Conservation (phyloP, 2,797 vertebrate species). For the Threskiornis aethiopicus region DNA sequence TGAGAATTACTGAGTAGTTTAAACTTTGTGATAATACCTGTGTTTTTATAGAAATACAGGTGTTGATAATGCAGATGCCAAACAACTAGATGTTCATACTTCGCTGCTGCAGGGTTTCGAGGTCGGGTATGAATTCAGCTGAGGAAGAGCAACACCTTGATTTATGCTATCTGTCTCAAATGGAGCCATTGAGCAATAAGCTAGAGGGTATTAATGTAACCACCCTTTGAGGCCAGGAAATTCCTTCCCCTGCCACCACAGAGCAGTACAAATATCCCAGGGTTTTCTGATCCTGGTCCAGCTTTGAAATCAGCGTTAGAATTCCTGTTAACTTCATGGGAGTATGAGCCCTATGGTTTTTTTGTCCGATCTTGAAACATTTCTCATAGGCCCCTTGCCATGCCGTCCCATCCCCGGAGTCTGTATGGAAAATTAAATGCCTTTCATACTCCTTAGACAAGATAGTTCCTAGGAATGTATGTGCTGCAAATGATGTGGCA, state of each 20-base stretch:
- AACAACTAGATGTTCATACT: not conserved
- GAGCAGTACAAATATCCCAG: constrained; percentile 11
- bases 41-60: not conserved
- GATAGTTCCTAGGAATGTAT: not conserved
- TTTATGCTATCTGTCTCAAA: not conserved
- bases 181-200: not conserved
- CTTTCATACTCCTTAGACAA: not conserved
- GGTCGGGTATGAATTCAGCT: not conserved
- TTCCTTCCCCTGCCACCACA: constrained; percentile 22
- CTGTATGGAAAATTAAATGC: not conserved
- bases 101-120: not conserved
- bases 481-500: not conserved
- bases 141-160: not conserved
- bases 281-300: constrained; percentile 15
- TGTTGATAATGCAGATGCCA: not conserved
- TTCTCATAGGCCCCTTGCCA: not conserved
- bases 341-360: not conserved
- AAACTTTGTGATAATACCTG: not conserved
- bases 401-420: not conserved
- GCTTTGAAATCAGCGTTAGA: not conserved
- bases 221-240: constrained; percentile 26
- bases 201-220: not conserved
- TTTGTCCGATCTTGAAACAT: not conserved
- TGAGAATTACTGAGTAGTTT: not conserved
- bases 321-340: not conserved